phyloP scores from a whole-genome alignment of 1,140 invertebrate genomes.

The Trichonephila clavipes region DNA sequence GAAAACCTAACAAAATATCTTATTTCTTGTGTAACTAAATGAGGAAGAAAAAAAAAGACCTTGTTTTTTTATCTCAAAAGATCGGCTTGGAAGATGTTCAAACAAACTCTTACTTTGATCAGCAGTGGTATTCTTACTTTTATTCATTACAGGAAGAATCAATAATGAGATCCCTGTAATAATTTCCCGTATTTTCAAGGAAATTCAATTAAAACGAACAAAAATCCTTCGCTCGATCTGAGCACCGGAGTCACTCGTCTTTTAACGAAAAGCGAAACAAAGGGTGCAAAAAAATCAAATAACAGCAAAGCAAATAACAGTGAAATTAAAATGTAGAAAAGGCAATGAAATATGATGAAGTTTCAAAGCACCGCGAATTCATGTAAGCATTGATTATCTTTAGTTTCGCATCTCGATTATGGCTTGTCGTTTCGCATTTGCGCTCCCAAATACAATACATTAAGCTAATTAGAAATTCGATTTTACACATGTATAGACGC shows the following conservation, averaged over 20 bases:
- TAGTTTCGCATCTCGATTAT: constrained; percentile 60
- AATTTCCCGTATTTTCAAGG: constrained; percentile 43
- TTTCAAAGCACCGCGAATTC: constrained; percentile 48
- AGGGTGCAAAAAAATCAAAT: constrained; percentile 17
- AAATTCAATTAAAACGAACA: constrained; percentile 61
- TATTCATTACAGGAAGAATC: constrained; percentile 38
- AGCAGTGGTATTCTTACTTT: constrained; percentile 28
- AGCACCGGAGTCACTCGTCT: not conserved
- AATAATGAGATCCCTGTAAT: constrained; percentile 39
- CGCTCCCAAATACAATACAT: constrained; percentile 49
- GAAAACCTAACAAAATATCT: constrained; percentile 5
- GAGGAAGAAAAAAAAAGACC: not conserved
- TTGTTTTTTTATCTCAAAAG: constrained; percentile 29
- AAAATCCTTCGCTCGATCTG: constrained; percentile 37
- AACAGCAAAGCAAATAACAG: constrained; percentile 38
- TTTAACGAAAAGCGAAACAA: constrained; percentile 41
- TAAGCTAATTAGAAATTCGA: constrained; percentile 72
- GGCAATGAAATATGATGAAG: constrained; percentile 66
- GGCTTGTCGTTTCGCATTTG: constrained; percentile 66
- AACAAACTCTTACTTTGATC: constrained; percentile 34
- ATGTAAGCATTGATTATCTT: constrained; percentile 68
- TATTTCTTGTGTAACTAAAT: not conserved
- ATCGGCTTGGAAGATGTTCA: constrained; percentile 6
- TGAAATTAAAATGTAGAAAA: constrained; percentile 62
- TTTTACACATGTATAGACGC: constrained; percentile 38